Evolutionary conservation across 2,888 invertebrate genomes (phyloP).

Genomic region (Drosophila borborema): DNA sequence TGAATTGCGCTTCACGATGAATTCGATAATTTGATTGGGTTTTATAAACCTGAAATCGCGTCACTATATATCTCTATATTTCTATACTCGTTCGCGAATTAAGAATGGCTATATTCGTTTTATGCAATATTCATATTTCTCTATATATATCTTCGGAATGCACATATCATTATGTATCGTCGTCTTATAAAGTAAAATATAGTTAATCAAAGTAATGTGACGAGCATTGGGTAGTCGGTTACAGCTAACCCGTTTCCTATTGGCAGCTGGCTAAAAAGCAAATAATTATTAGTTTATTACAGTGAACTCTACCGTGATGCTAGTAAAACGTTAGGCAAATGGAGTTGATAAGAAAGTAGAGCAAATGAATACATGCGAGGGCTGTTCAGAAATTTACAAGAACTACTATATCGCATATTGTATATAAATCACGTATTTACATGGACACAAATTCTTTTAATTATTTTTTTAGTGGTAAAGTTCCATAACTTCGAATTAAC

Average conservation of each 20-base stretch:
- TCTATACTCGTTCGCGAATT: background rate
- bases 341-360: background rate
- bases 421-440: background rate
- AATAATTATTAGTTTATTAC: slow-evolving; percentile 35
- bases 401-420: background rate
- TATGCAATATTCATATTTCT: background rate
- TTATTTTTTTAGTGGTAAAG: background rate
- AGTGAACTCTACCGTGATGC: background rate
- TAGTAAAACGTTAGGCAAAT: background rate
- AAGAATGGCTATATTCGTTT: background rate
- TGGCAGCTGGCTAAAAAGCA: slow-evolving; percentile 4
- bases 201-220: background rate
- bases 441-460: too few species aligned
- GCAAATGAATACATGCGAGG: background rate
- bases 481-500: background rate
- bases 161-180: background rate
- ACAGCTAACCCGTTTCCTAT: background rate
- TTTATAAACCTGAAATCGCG: background rate
- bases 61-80: background rate
- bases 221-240: background rate
- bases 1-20: slow-evolving; percentile 31
- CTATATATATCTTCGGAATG: background rate
- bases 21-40: slow-evolving; percentile 6
- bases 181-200: background rate
- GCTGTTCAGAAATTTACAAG: background rate